Base-by-base conservation (phyloP, 2,113 vertebrate species). In the Cinclus cinclus region DNA sequence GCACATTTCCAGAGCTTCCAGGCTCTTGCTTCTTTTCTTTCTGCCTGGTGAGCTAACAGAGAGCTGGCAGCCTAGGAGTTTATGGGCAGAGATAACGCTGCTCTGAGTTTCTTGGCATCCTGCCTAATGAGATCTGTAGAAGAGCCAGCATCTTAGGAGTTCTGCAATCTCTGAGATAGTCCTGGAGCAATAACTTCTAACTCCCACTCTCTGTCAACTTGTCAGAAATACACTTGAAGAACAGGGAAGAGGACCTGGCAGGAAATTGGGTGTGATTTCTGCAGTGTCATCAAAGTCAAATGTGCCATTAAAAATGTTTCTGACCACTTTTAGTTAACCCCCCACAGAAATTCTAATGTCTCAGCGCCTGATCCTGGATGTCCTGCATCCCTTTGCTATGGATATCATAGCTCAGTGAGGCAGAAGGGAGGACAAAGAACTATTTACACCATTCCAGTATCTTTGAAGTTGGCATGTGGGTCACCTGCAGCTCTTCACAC, bases 101-200 rank as follows among this genome's bases (percentile, higher is more conserved):
- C 76, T 94, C 64, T 55, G 86, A 92, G 86, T 93, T 96, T 91
- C 55, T 92, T 97, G 96, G 95, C 94, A 93, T 49, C 30, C 42
- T 95, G 92, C 96, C 96, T 97, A 94, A 96, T 93, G 80, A 95
- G 94, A 93, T 89, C 76, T 96, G 95, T 90, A 89, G 80, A 81
- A 35, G 8, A 96, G 92, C 92, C 95, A 96, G 68, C 90, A 96
- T 10, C 64, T 81, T 92, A 90, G 83, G 83, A 95, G 80, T 8
- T 81, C 86, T 92, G 71, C 89, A 92, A 52, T 87, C 76, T 70
- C 91, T 71, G 80, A 94, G 86, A 90, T 90, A 86, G 93, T 96
- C 95, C 91, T 84, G 68, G 47, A 95, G 95, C 94, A 92, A 16
- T 75, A 93, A 92, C 80, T 96, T 94, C 74, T 90, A 90, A 96